Evolutionary conservation across 2,888 invertebrate species (phyloP), one percentile per base, ranked within the genome.

Genomic region (Lycocerus yunnanus): DNA sequence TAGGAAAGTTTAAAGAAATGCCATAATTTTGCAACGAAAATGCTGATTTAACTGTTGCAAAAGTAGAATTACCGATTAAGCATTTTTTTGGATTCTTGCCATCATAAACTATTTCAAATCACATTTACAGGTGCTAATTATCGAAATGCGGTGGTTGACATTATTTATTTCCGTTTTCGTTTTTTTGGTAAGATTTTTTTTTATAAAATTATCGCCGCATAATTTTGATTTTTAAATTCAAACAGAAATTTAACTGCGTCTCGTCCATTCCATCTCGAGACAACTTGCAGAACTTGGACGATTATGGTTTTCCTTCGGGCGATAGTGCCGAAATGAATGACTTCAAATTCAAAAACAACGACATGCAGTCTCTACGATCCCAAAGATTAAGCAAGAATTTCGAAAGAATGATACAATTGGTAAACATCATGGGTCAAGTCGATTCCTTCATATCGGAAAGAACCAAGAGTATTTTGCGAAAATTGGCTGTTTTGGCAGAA

Each of bases 361-460:
- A 85, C 73, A 74, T 81, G 3, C 84, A 86, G 80, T 74, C 84
- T 58, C 84, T 87, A 59, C 84, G 84, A 74, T 83, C 85, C 0
- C 86, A 88, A 78, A 83, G 84, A 71, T 80, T 88, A 20, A 88
- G 88, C 75, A 86, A 84, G 21, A 86, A 87, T 79, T 88, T 89
- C 73, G 88, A 89, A 73, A 87, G 84, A 79, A 85, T 89, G 83
- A 86, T 89, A 69, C 87, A 88, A 78, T 82, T 89, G 59, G 87
- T 89, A 2, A 88, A 87, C 75, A 86, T 90, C 71, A 82, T 89
- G 70, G 89, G 88, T 3, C 88, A 89, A 81, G 85, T 90, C 27
- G 89, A 90, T 79, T 85, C 86, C 21, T 89, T 88, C 79, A 80
- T 89, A 63, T 86, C 88, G 1, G 88, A 89, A 71, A 82, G 87